Evolutionary conservation across 1,140 invertebrate species (phyloP).

Genomic region (Papilio machaon): DNA sequence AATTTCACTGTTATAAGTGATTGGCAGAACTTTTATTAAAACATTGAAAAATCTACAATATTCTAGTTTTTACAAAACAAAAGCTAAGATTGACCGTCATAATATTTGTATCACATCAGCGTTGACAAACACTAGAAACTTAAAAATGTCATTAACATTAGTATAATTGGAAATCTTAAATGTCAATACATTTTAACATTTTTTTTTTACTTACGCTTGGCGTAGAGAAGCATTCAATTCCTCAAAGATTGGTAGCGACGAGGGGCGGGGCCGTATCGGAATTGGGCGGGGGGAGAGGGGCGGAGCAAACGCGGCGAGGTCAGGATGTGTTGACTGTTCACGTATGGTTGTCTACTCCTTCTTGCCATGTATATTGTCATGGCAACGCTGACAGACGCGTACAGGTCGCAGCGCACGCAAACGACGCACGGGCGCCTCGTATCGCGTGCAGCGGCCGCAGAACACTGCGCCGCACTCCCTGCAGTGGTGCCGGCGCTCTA

Average conservation of each 20-base stretch:
- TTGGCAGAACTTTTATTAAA: too few relatives aligned
- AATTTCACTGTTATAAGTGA: too few relatives aligned
- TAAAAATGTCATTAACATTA: background rate
- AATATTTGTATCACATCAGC: background rate
- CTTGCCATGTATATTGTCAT: constrained; percentile 71
- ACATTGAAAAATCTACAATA: background rate
- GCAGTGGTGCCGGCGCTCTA: constrained; percentile 98
- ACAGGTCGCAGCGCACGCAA: constrained; percentile 95
- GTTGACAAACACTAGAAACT: background rate
- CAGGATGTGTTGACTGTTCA: background rate
- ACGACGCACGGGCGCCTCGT: constrained; percentile 96
- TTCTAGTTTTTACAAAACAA: background rate
- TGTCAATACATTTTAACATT: background rate
- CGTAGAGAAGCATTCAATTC: background rate
- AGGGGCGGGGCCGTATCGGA: too few relatives aligned
- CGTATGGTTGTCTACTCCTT: background rate
- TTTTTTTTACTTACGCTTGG: background rate
- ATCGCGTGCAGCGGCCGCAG: constrained; percentile 97
- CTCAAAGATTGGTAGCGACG: background rate
- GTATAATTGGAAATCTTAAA: background rate
- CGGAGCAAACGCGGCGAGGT: background rate
- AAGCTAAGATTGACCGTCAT: background rate
- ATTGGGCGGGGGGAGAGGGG: background rate
- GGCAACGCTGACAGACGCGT: constrained; percentile 94
- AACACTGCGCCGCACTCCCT: constrained; percentile 98